Evolutionary conservation across 2,113 vertebrate genomes (phyloP).

Genomic region (Cercopithecus mona): DNA sequence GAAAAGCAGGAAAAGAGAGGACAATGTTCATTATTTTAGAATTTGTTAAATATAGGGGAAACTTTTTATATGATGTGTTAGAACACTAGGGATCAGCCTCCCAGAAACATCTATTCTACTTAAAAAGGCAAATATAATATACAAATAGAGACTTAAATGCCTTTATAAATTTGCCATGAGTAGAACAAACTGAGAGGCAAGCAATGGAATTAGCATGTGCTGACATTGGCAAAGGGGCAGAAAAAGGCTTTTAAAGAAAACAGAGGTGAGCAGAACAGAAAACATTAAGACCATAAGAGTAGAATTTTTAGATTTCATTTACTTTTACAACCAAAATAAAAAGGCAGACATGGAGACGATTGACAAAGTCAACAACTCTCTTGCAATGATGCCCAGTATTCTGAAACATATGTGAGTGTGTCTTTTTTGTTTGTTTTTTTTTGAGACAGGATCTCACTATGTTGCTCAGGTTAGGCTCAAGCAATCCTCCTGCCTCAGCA

Average conservation of each 20-base stretch:
- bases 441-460: too few relatives aligned
- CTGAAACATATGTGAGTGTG: not conserved
- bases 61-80: not conserved
- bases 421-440: too few relatives aligned
- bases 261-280: not conserved
- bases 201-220: not conserved
- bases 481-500: too few relatives aligned
- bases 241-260: not conserved
- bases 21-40: not conserved
- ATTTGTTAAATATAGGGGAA: not conserved
- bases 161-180: not conserved
- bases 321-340: not conserved
- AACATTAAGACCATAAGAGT: not conserved
- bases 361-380: not conserved
- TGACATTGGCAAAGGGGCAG: not conserved
- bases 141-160: conserved; percentile 1
- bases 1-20: not conserved
- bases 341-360: not conserved
- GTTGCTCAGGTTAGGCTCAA: too few relatives aligned
- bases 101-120: not conserved
- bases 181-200: not conserved
- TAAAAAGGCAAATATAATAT: not conserved
- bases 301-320: not conserved
- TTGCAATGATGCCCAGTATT: not conserved
- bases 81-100: not conserved